phyloP scores from a whole-genome alignment of 2,888 invertebrate genomes.

The Blomia tropicalis region DNA sequence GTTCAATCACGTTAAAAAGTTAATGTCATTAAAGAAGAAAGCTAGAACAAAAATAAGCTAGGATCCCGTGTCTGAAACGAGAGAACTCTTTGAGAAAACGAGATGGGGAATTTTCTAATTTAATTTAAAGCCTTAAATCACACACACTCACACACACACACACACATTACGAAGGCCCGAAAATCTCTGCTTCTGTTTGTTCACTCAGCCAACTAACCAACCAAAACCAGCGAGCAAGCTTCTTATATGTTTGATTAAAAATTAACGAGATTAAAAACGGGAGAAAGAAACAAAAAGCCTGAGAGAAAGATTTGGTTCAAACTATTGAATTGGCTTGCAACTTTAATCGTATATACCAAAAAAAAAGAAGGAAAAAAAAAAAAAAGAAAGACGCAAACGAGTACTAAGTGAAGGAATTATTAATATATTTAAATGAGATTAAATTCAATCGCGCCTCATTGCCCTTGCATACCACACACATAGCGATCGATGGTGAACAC shows the following conservation, averaged over 20 bases:
- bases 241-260: constrained; percentile 13
- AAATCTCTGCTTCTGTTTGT: no score
- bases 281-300: no score
- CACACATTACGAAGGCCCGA: no score
- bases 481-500: no score
- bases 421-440: constrained; percentile 14
- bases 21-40: constrained; percentile 7
- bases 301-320: no score
- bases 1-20: constrained; percentile 11
- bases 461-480: no score
- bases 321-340: not conserved
- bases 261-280: constrained; percentile 15
- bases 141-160: no score
- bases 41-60: not conserved
- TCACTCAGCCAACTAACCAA: not conserved
- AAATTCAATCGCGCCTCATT: no score
- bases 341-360: not conserved
- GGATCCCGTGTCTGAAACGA: not conserved
- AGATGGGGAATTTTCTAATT: constrained; percentile 11
- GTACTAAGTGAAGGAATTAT: not conserved
- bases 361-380: not conserved
- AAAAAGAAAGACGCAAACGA: not conserved
- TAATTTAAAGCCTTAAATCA: constrained; percentile 13
- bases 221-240: not conserved
- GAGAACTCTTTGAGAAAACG: no score